Base-by-base conservation (phyloP, 2,888 invertebrate genomes). In the Drosophila rubida region DNA sequence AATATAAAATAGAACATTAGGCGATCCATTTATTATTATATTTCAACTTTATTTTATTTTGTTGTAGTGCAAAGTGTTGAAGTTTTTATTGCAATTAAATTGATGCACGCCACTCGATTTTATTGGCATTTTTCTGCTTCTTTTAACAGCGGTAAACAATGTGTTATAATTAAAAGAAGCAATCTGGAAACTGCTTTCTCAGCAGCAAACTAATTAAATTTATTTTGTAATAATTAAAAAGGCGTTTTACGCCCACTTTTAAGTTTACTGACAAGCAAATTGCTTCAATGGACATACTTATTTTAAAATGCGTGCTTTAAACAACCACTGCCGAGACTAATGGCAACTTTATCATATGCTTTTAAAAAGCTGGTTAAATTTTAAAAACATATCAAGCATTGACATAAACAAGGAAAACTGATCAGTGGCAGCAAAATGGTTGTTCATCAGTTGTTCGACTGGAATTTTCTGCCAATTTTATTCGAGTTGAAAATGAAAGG, bases 381-480 rank as follows among this genome's bases (percentile, higher is more conserved):
- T 44, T 19, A 48, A 16, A 2, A 8, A 14, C 8, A 8, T 32
- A n/a, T 19, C 9, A 19, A 19, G 32, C 30, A n/a, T 32, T 16
- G 14, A 45, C 8, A 27, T 13, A 13, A 53, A 44, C 32, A 32
- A 27, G 5, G 37, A 39, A 48, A 46, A 41, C 19, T 39, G 6
- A 27, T 57, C 13, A 8, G 42, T 9, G 22, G 19, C 4, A 3
- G 23, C 4, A 3, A 14, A 5, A 8, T 39, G 9, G 2, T 58
- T 25, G 11, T 13, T 14, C 2, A 7, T 30, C 19, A 32, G 35
- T 64, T 35, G 58, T 57, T 48, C 46, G 30, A 48, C 53, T 58
- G 30, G 11, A 32, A 32, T 32, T 80, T 64, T 27, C 25, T 55
- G 45, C 44, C 57, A 78, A 55, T 69, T 66, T 66, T 72, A 42